Evolutionary conservation across 2,888 invertebrate genomes (phyloP).

Genomic region (Phaedon cochleariae): DNA sequence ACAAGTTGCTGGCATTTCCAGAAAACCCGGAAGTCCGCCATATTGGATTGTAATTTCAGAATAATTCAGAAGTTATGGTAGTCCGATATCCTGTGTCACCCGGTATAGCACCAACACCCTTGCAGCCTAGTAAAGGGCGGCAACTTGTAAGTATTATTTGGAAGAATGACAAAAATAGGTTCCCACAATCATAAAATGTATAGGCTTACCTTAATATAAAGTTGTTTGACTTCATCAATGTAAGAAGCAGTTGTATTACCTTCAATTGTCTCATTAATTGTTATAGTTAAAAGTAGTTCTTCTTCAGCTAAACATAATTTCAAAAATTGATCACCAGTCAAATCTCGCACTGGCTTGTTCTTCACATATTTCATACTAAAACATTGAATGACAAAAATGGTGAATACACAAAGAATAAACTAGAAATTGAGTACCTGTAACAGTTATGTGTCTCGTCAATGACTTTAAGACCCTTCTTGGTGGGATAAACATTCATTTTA

Average conservation of each 20-base stretch:
- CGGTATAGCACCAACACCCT: too few species aligned
- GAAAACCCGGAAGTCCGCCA: too few species aligned
- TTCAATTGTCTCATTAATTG: conserved; percentile 78
- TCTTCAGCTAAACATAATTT: conserved; percentile 77
- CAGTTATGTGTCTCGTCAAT: conserved; percentile 95
- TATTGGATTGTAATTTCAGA: too few species aligned
- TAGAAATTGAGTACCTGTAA: conserved; percentile 64
- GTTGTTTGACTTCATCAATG: conserved; percentile 90
- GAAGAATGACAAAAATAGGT: background rate
- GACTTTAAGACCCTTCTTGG: conserved; percentile 90
- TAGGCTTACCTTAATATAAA: conserved; percentile 69
- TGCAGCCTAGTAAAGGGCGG: too few species aligned
- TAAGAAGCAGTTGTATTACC: conserved; percentile 81
- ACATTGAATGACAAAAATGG: conserved; percentile 22
- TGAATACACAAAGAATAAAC: background rate
- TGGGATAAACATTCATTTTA: conserved; percentile 81
- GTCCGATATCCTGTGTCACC: too few species aligned
- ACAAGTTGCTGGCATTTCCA: too few species aligned
- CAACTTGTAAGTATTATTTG: background rate
- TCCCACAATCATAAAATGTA: background rate
- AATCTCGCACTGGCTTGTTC: conserved; percentile 89
- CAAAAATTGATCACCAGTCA: conserved; percentile 90
- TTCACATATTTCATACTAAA: conserved; percentile 86
- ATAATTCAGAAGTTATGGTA: too few species aligned
- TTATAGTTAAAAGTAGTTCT: conserved; percentile 80